Conservation (phyloP, 2,113 vertebrate species). For the Atrichornis clamosus region DNA sequence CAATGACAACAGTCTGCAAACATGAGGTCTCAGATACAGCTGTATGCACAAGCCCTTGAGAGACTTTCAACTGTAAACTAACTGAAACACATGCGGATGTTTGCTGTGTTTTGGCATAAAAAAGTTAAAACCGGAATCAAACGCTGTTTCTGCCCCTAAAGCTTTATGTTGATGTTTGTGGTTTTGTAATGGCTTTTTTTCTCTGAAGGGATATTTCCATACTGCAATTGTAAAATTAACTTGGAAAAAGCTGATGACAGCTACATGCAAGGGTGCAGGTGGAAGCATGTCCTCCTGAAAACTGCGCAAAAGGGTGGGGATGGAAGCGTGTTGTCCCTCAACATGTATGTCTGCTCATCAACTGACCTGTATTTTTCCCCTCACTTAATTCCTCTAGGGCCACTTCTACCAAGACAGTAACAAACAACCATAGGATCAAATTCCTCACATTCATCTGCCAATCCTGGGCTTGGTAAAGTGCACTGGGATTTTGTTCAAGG, state of each 20-base stretch:
- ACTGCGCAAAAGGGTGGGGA: background rate
- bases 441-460: background rate
- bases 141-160: background rate
- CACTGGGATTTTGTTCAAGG: background rate
- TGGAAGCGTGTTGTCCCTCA: background rate
- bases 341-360: accelerated
- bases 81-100: background rate
- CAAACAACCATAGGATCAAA: background rate
- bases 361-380: background rate
- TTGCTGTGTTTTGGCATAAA: background rate
- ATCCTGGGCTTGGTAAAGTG: background rate
- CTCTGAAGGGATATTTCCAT: background rate
- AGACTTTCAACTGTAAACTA: background rate
- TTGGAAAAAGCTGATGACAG: background rate
- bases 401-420: background rate
- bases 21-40: background rate
- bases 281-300: background rate
- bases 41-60: background rate
- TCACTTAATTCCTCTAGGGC: background rate
- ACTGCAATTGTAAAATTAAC: background rate
- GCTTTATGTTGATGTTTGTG: background rate
- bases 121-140: background rate
- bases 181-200: background rate
- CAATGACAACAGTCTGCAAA: background rate
- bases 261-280: background rate